phyloP scores from a whole-genome alignment of 2,888 invertebrate genomes.

The Ephialtes manifestator region DNA sequence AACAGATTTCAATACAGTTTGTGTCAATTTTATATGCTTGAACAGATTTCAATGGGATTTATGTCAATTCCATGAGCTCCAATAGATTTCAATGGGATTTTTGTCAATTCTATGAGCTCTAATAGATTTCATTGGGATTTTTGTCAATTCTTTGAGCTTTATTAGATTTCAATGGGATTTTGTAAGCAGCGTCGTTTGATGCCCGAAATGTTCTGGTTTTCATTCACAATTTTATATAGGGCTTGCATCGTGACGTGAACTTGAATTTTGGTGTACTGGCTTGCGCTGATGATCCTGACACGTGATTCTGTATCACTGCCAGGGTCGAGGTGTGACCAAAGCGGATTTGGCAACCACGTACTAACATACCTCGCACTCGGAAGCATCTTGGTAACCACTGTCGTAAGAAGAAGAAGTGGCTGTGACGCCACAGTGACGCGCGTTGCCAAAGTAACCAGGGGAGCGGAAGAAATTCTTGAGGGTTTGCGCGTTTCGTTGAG shows the following conservation, averaged over 20 bases:
- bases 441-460: constrained; percentile 1
- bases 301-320: constrained; percentile 72
- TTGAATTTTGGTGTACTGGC: constrained; percentile 54
- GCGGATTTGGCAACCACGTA: constrained; percentile 65
- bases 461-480: constrained; percentile 23
- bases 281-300: constrained; percentile 48
- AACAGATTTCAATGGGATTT: no score
- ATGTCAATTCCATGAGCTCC: no score
- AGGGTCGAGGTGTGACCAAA: constrained; percentile 73
- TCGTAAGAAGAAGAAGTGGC: constrained; percentile 40
- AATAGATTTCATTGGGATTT: no score
- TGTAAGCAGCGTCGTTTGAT: not conserved
- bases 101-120: no score
- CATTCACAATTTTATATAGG: constrained; percentile 1
- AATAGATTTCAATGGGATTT: no score
- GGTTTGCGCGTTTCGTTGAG: not conserved
- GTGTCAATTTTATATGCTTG: no score
- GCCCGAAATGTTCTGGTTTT: not conserved
- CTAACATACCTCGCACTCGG: constrained; percentile 75
- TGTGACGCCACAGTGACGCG: constrained; percentile 26
- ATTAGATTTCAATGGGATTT: no score
- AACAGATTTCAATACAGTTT: no score
- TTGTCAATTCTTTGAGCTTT: no score
- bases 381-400: constrained; percentile 43
- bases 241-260: constrained; percentile 48